Evolutionary conservation across 2,888 invertebrate species (phyloP), one percentile per base, ranked within the genome.

Genomic region (Tipula vernalis): DNA sequence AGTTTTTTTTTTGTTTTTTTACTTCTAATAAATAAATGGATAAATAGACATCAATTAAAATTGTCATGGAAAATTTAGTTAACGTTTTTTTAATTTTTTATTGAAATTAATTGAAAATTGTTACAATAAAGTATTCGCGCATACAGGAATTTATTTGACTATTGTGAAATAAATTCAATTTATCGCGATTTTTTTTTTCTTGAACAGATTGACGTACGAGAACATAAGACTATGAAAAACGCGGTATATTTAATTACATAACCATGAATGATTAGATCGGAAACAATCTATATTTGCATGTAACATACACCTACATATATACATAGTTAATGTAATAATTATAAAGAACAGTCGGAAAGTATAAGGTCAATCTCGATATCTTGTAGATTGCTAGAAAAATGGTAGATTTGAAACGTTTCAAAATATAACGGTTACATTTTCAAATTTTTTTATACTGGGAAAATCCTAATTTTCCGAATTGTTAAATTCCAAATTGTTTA

Each of bases 11-110:
- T 8, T 18, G 10, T 18, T 28, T 28, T 28, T n/a, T n/a, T 10
- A n/a, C n/a, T 12, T 57, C 51, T 15, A 57, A 57, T 15, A 15
- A 57, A 57, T 71, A 71, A 71, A 28, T 28, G 10, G 28, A 71
- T 71, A 28, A 71, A 71, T 28, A 71, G 71, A 71, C 71, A 71
- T 71, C 71, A 71, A 71, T 71, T 71, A 71, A 71, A 71, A 71
- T 71, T 71, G 71, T 71, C 71, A 71, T 71, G 71, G 71, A 71
- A 71, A 71, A 71, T 71, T 71, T 71, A 71, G 71, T 71, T 71
- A 28, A 12, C 10, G 28, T 71, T 71, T 71, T 71, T 15, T 51
- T 51, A 6, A 39, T 6, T 51, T 51, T 51, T 51, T 51, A 51
- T 51, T 51, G 51, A 51, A 51, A 51, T 51, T 51, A 51, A 71